phyloP scores from a whole-genome alignment of 2,888 invertebrate species.

The Cantharis lateralis region DNA sequence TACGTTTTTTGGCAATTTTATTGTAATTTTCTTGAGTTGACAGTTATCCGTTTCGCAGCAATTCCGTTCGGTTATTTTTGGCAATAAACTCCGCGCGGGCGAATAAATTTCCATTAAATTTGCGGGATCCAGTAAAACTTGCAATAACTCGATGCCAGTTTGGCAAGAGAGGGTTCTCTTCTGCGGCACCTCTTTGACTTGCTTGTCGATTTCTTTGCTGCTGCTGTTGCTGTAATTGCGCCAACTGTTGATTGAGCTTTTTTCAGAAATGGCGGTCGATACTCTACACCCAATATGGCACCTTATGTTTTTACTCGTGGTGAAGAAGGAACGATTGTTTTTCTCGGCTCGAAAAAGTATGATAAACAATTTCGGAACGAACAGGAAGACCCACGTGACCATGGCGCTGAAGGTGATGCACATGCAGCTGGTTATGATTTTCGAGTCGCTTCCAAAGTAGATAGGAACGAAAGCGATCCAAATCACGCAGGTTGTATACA shows the following conservation, averaged over 20 bases:
- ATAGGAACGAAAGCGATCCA: constrained; percentile 81
- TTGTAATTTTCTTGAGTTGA: constrained; percentile 55
- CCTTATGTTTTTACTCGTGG: constrained; percentile 71
- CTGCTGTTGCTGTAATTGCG: constrained; percentile 40
- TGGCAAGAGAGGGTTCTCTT: constrained; percentile 55
- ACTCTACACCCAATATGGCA: constrained; percentile 67
- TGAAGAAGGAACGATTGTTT: constrained; percentile 76
- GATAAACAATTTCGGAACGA: constrained; percentile 78
- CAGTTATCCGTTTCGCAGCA: constrained; percentile 53
- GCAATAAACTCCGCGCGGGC: constrained; percentile 31
- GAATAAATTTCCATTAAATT: constrained; percentile 42
- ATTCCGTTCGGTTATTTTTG: constrained; percentile 47
- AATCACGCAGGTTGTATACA: constrained; percentile 79
- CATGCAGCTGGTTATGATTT: constrained; percentile 64
- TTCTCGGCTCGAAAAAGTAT: constrained; percentile 75
- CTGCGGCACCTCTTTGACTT: constrained; percentile 35
- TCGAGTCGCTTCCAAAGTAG: constrained; percentile 71
- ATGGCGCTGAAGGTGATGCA: constrained; percentile 75
- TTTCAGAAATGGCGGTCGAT: constrained; percentile 55
- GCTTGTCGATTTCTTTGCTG: constrained; percentile 31
- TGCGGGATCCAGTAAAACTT: constrained; percentile 48
- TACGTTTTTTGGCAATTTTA: constrained; percentile 45
- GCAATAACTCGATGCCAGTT: constrained; percentile 53
- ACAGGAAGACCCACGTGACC: constrained; percentile 73
- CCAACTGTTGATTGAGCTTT: constrained; percentile 50